Base-by-base conservation (phyloP, 2,888 invertebrate species). In the Dichetophora obliterata region DNA sequence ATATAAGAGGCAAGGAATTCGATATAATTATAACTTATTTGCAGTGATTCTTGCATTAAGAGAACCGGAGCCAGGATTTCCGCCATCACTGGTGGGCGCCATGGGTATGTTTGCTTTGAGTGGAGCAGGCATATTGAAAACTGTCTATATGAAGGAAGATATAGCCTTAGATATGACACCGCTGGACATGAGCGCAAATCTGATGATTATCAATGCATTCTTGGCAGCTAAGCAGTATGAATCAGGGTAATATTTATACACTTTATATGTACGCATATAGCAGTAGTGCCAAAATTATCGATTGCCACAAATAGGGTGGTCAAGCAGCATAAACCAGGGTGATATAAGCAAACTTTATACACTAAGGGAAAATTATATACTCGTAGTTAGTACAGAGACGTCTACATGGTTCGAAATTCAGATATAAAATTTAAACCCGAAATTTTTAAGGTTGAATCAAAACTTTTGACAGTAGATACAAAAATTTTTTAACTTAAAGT, bases 31-130 rank as follows among this genome's bases (percentile, higher is more conserved):
- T 27, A 16, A 4, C 5, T 50, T 14, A 11, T 27, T 77, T 52
- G 0, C 24, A 87, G 86, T 86, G 22, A 63, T 86, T 3, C 82
- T 82, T 59, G 68, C 85, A 0, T 5, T 86, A 0, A 77, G 80
- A 0, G 87, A 87, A 31, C 87, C 87, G 0, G 78, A 83, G 34
- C 84, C 84, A 0, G 88, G 87, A 0, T 87, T 80, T 72, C 77
- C 86, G 0, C 84, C 87, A 11, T 80, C 86, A 0, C 59, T 84
- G 4, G 81, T 80, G 77, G 87, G 87, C 1, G 83, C 84, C 43
- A 85, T 86, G 84, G 87, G 86, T 0, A 57, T 87, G 14, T 83
- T 86, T 34, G 77, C 83, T 0, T 63, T 86, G 27, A 83, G 84
- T 16, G 86, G 84, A 2, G 79, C 83, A 5, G 87, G 87, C 5